Evolutionary conservation across 1,140 invertebrate species (phyloP).

Genomic region (Condylostylus longicornis): DNA sequence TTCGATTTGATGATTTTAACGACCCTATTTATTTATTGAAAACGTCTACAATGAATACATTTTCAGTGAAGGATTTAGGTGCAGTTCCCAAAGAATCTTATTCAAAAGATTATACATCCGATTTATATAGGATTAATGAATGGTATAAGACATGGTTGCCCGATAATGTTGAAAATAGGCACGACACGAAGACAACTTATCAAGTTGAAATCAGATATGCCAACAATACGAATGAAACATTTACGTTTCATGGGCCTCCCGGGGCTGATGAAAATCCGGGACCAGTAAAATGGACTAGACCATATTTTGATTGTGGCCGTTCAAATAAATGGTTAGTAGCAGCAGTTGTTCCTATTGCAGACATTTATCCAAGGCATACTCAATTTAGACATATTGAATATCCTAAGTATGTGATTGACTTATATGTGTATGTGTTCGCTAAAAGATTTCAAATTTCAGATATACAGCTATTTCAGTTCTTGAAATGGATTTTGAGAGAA

Average conservation of each 20-base stretch:
- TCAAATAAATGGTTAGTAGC: slow-evolving; percentile 92
- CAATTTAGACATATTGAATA: slow-evolving; percentile 90
- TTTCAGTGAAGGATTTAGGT: slow-evolving; percentile 66
- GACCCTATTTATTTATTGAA: slow-evolving; percentile 84
- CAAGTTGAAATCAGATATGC: slow-evolving; percentile 82
- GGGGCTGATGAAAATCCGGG: slow-evolving; percentile 75
- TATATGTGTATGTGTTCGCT: slow-evolving; percentile 2
- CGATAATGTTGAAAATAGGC: slow-evolving; percentile 60
- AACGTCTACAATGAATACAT: slow-evolving; percentile 82
- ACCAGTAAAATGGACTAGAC: slow-evolving; percentile 83
- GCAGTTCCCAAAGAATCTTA: slow-evolving; percentile 55
- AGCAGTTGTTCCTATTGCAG: slow-evolving; percentile 84
- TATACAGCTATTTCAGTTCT: slow-evolving; percentile 85
- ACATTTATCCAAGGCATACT: slow-evolving; percentile 89
- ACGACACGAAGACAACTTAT: slow-evolving; percentile 89
- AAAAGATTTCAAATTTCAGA: slow-evolving; percentile 35
- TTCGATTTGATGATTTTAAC: slow-evolving; percentile 81
- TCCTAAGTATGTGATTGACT: slow-evolving; percentile 56
- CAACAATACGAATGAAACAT: slow-evolving; percentile 90
- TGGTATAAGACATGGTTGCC: slow-evolving; percentile 85
- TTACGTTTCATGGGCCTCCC: slow-evolving; percentile 85
- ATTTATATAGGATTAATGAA: slow-evolving; percentile 83
- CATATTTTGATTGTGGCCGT: slow-evolving; percentile 92
- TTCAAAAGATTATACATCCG: slow-evolving; percentile 77
- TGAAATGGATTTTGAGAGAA: slow-evolving; percentile 93